Evolutionary conservation across 2,888 invertebrate species (phyloP), one percentile per base, ranked within the genome.

Genomic region (Macaria liturata): DNA sequence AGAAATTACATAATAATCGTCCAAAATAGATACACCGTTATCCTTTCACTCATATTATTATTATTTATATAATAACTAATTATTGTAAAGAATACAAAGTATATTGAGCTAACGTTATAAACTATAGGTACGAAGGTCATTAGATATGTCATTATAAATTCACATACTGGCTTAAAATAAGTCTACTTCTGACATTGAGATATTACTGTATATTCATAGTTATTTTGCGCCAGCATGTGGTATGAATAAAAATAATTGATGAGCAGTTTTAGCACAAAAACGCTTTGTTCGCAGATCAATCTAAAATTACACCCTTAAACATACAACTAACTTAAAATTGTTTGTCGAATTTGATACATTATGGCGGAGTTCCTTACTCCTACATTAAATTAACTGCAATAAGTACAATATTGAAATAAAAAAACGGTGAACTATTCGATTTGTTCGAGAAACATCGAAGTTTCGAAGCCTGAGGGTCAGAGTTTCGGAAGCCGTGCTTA

Each of bases 401-500:
- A 64, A 68, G 67, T 68, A 66, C 59, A 57, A 42, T 42, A 42
- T 42, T 8, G 8, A n/a, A 78, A 31, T 51, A 30, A 43, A 51
- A 39, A 54, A 54, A 59, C 47, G 6, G 37, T 45, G 34, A 54
- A 78, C 69, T 75, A 87, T 85, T 87, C 86, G 85, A 80, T 75
- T 62, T 48, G 45, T 55, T 68, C 67, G 64, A 62, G 49, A 63
- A 64, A 63, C 61, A 50, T 64, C 54, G 71, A 77, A 82, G 78
- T 78, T 76, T 78, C 65, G 61, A 65, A 61, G 68, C 75, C 74
- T 80, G 86, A 76, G 85, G 84, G 81, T 88, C 78, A 81, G 91
- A 91, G 91, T 91, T 90, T 89, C 91, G 88, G 83, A 74, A 87
- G 90, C 91, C 91, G 91, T 91, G 91, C 87, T 71, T 72, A 83